Conservation (phyloP, 2,888 invertebrate species). For the Furcula furcula region DNA sequence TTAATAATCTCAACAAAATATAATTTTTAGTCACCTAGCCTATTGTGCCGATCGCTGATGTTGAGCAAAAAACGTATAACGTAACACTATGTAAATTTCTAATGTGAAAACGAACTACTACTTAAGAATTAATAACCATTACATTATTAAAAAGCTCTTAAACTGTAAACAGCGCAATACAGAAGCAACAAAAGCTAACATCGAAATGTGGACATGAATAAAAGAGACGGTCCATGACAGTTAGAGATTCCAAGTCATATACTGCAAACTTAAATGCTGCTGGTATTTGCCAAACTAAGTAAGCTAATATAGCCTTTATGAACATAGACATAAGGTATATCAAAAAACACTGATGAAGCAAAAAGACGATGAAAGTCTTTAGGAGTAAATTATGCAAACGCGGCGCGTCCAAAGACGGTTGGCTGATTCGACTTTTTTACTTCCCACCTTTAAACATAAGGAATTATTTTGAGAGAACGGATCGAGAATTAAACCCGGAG, state of each 20-base stretch:
- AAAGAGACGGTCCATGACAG: conserved; percentile 59
- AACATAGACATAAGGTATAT: conserved; percentile 23
- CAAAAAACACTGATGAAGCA: not conserved
- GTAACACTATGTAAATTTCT: no score
- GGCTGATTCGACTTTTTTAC: conserved; percentile 64
- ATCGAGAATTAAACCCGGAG: conserved; percentile 55
- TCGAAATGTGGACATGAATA: conserved; percentile 57
- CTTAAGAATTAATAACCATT: no score
- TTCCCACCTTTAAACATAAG: conserved; percentile 59
- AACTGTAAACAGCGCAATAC: conserved; percentile 50
- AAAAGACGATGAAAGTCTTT: conserved; percentile 56
- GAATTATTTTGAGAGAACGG: conserved; percentile 57
- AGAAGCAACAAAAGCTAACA: conserved; percentile 59
- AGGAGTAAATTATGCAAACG: conserved; percentile 78
- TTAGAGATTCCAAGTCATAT: conserved; percentile 53
- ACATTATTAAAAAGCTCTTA: conserved; percentile 50
- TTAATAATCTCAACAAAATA: no score
- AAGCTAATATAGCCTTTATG: conserved; percentile 26
- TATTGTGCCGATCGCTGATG: no score
- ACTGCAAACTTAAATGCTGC: conserved; percentile 33
- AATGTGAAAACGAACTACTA: no score
- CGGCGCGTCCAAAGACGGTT: conserved; percentile 61
- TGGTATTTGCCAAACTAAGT: not conserved
- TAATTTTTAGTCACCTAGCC: no score
- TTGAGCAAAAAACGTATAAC: no score